Evolutionary conservation across 1,140 invertebrate genomes (phyloP).

Genomic region (Cotesia chilonis): DNA sequence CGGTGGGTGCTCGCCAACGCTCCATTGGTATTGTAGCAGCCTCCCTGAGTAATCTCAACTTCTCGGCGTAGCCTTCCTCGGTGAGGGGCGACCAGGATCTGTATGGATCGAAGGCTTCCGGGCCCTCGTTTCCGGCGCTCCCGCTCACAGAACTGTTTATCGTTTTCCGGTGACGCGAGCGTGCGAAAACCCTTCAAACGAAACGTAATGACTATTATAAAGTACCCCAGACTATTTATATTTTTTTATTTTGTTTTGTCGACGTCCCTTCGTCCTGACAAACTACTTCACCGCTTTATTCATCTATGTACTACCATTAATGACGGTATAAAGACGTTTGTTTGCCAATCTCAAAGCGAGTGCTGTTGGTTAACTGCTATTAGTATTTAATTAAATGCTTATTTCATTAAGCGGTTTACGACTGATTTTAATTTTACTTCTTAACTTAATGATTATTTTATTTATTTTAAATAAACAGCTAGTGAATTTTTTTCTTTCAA

Average conservation of each 20-base stretch:
- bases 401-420: background rate
- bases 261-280: background rate
- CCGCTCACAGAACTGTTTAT: slow-evolving; percentile 62
- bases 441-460: background rate
- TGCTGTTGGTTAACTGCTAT: slow-evolving; percentile 3
- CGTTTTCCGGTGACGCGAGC: slow-evolving; percentile 80
- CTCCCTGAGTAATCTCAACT: slow-evolving; percentile 81
- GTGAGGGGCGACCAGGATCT: slow-evolving; percentile 80
- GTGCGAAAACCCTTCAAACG: slow-evolving; percentile 77
- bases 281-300: background rate
- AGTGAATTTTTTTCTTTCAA: too few species aligned
- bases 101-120: slow-evolving; percentile 63
- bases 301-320: background rate
- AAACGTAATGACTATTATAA: slow-evolving; percentile 22
- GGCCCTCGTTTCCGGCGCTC: slow-evolving; percentile 64
- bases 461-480: too few species aligned
- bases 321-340: slow-evolving; percentile 11
- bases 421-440: background rate
- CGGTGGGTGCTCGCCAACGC: slow-evolving; percentile 89
- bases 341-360: slow-evolving; percentile 11
- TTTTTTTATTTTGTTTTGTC: background rate
- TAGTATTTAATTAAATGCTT: slow-evolving; percentile 7
- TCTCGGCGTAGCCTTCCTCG: slow-evolving; percentile 85
- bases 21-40: slow-evolving; percentile 89
- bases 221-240: background rate